Evolutionary conservation across 2,888 invertebrate genomes (phyloP), one percentile per base, ranked within the genome.

Genomic region (Macrostomum cliftonense): DNA sequence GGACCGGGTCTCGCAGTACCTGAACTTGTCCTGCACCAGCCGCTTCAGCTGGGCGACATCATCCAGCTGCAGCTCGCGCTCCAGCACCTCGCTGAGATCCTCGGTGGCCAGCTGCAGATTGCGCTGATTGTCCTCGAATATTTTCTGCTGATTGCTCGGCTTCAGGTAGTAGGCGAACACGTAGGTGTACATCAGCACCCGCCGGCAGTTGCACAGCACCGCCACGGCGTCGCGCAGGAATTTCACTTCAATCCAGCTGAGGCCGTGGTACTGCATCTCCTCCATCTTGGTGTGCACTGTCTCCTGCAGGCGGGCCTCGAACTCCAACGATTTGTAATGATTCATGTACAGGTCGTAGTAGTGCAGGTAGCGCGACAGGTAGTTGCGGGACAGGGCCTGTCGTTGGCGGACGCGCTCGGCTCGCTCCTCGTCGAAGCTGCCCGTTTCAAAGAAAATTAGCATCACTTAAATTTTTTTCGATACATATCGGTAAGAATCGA

Each of bases 201-300:
- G 89, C 57, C 95, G 79, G 75, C 93, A 95, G 71, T 84, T 84
- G 74, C 89, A 91, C 53, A 93, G 76, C 12, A 74, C 69, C 56
- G 74, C 73, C 14, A 75, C 73, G 50, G 95, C 95, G 71, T 89
- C 86, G 73, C 86, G 86, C 62, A 97, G 76, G 74, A 95, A 97
- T 77, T 97, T 95, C 54, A 93, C 91, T 78, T 97, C 95, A 63
- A 95, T 95, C 95, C 95, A 97, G 58, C 89, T 89, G 91, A 95
- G 93, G 69, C 88, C 89, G 71, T 89, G 88, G 67, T 89, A 88
- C 69, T 97, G 95, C 93, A 97, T 93, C 73, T 91, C 91, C 70
- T 93, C 91, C 93, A 97, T 95, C 76, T 95, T 95, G 68, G 83
- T 82, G 72, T 89, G 87, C 52, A 93, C 84, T 53, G 84, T 83